Conservation (phyloP, 2,113 vertebrate species). For the Microcebus jonahi region DNA sequence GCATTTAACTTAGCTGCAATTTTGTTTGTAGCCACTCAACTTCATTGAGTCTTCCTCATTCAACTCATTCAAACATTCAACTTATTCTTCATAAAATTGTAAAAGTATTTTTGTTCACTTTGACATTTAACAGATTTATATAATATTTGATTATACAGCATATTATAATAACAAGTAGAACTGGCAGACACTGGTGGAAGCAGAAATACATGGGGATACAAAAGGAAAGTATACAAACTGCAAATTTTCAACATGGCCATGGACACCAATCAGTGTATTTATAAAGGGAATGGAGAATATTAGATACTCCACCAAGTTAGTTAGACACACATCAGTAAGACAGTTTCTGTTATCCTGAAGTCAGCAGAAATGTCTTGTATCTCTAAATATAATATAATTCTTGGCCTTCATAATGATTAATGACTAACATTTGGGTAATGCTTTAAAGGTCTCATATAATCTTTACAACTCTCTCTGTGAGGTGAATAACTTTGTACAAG, state of each 20-base stretch:
- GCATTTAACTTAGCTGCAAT: neutral
- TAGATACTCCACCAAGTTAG: neutral
- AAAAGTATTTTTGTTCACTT: neutral
- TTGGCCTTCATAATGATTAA: too few species aligned
- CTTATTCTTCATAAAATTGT: neutral
- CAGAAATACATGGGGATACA: neutral
- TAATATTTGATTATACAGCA: neutral
- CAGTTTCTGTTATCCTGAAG: too few species aligned
- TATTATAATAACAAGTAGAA: neutral
- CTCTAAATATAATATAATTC: too few species aligned
- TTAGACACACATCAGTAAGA: neutral
- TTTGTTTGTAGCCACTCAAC: neutral
- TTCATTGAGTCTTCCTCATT: neutral
- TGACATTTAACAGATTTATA: neutral
- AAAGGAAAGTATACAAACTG: neutral
- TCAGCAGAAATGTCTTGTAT: too few species aligned
- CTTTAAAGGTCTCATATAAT: too few species aligned
- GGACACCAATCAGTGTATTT: neutral
- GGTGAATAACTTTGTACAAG: too few species aligned
- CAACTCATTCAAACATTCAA: neutral
- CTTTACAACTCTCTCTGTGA: too few species aligned
- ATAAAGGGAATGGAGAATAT: neutral
- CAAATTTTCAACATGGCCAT: neutral
- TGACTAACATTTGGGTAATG: too few species aligned
- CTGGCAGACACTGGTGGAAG: neutral